A percentile compares a stretch with the other conserved stretches of the same genome.
These are phyloP conservation scores for Apotomis turbidana DNA, from an alignment of 2,888 invertebrate species.

Conservation along the genomic window DNA sequence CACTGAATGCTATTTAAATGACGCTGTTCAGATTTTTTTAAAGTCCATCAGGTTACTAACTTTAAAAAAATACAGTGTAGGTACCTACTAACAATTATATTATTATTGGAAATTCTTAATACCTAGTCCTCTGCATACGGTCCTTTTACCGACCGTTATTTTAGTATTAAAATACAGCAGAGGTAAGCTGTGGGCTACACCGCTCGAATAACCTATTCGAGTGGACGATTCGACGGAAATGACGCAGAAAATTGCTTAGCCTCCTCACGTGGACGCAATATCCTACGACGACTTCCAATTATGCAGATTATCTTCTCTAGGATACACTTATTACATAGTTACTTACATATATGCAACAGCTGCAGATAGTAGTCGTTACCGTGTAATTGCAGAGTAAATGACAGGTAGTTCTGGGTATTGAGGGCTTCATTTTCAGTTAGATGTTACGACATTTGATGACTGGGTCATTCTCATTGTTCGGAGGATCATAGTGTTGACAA, in stretches of 20 bases:
- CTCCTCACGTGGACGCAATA: slow-evolving; percentile 80
- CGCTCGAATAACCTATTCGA: slow-evolving; percentile 63
- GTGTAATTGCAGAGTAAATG: slow-evolving; percentile 7
- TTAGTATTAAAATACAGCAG: slow-evolving; percentile 58
- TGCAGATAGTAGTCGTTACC: slow-evolving; percentile 21
- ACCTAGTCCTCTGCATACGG: too few relatives aligned
- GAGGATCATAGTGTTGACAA: too few relatives aligned
- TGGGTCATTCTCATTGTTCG: too few relatives aligned
- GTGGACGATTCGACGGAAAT: slow-evolving; percentile 78
- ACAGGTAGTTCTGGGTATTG: slow-evolving; percentile 16
- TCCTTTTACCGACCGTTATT: too few relatives aligned
- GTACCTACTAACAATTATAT: too few relatives aligned
- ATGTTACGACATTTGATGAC: too few relatives aligned
- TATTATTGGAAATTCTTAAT: too few relatives aligned
- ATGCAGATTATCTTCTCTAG: slow-evolving; percentile 77
- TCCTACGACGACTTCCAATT: slow-evolving; percentile 80
- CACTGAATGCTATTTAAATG: too few relatives aligned
- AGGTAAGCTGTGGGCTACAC: slow-evolving; percentile 53
- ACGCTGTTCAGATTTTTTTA: too few relatives aligned
- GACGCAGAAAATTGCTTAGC: slow-evolving; percentile 81
- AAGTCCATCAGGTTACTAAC: too few relatives aligned
- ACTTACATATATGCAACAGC: slow-evolving; percentile 50
- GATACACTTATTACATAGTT: slow-evolving; percentile 70
- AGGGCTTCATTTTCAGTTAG: not conserved
- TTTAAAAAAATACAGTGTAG: too few relatives aligned